Base-by-base conservation (phyloP, 2,888 invertebrate species). In the Fragum fragum region DNA sequence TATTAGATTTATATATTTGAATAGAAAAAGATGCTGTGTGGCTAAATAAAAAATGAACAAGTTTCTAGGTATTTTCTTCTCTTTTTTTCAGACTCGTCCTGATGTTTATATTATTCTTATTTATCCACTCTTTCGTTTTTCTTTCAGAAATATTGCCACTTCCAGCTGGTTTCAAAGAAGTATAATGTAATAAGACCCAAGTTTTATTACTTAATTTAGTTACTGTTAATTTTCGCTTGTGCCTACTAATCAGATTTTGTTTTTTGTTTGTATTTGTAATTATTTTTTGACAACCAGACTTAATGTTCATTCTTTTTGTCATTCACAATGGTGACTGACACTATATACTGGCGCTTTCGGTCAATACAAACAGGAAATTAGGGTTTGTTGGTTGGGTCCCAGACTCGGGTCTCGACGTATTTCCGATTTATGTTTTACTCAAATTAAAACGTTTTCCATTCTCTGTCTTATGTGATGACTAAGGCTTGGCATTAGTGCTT, bases 341-440 rank as follows among this genome's bases (percentile, higher is more conserved):
- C 23, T 42, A 66, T 14, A 26, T 23, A n/a, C n/a, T n/a, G 23
- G 0, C 26, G 21, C n/a, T 42, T 7, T 66, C 23, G 66, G 28
- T 1, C 23, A n/a, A 26, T n/a, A 6, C 5, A 42, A 5, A 42
- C 66, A 32, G 66, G 66, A 66, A 32, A 66, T 42, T 5, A 23
- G 66, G 66, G 39, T 32, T 23, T 66, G 16, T 26, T 42, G 9
- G 36, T 21, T 6, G 42, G 66, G 42, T 7, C 42, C 11, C 42
- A 66, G 66, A 66, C 66, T 42, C 11, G 23, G 36, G 66, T 66
- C 66, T 66, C 42, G 66, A 66, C 66, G 66, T n/a, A 66, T 42
- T 66, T 66, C 66, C 66, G 66, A 42, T 42, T 14, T n/a, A n/a
- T 66, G 66, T 42, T 66, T 66, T 21, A 28, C 16, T 52, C 14